Percentiles rank a stretch among this genome's conserved stretches.
Conservation (phyloP, 2,113 vertebrate genomes). For the Thinocorus orbignyianus region DNA sequence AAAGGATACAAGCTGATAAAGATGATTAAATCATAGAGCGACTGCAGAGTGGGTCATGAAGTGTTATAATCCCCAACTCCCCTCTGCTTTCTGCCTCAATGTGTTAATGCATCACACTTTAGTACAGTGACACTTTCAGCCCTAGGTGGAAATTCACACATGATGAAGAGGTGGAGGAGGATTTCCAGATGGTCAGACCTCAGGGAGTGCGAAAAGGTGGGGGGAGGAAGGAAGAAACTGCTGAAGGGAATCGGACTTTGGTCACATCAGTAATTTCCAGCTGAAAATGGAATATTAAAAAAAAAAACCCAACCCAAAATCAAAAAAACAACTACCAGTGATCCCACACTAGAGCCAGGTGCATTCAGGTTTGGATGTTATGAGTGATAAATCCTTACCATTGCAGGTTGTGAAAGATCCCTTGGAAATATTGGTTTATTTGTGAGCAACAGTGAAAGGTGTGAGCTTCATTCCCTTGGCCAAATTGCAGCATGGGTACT, state of each 20-base stretch:
- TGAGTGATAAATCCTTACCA: constrained; percentile 7
- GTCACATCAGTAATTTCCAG: constrained; percentile 73
- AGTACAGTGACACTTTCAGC: constrained; percentile 62
- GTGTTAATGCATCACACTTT: constrained; percentile 71
- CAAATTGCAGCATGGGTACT: constrained; percentile 10
- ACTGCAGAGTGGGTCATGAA: constrained; percentile 64
- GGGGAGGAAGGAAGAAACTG: constrained; percentile 22
- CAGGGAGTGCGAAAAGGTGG: constrained; percentile 57
- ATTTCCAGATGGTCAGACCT: constrained; percentile 46
- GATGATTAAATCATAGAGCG: constrained; percentile 66
- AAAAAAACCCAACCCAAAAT: not conserved
- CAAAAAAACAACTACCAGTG: not conserved
- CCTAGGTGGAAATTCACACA: constrained; percentile 72
- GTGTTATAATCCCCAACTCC: constrained; percentile 72
- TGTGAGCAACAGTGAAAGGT: constrained; percentile 11
- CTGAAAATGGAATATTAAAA: constrained; percentile 62
- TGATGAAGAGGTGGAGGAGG: constrained; percentile 69
- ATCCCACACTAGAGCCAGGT: constrained; percentile 38
- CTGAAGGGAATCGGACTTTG: constrained; percentile 56
- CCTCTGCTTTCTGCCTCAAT: constrained; percentile 72
- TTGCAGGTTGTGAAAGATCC: constrained; percentile 7
- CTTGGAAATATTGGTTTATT: constrained; percentile 30
- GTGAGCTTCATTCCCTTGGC: constrained; percentile 24
- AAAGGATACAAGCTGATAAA: constrained; percentile 69
- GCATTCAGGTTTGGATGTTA: constrained; percentile 22